Evolutionary conservation across 2,888 invertebrate species (phyloP), one percentile per base, ranked within the genome.

Genomic region (Drosophila antonietae): DNA sequence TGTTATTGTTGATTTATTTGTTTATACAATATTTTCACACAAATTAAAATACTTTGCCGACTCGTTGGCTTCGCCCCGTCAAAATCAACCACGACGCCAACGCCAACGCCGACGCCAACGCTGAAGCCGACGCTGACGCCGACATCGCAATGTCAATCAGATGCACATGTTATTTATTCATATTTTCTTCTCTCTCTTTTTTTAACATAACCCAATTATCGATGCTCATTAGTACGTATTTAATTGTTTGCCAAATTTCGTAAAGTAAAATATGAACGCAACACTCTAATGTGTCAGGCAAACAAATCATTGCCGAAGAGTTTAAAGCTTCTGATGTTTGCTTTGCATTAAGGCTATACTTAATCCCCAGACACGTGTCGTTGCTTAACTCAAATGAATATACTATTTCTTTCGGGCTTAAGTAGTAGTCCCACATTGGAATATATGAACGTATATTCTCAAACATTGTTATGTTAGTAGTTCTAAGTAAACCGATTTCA

Each of bases 11-110:
- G 80, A 84, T 84, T 85, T 89, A 83, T 89, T 86, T 87, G 88
- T 88, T 88, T 90, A 78, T 68, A 68, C 76, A 90, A 89, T 74
- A 90, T 88, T 82, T 88, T 88, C 87, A 89, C 88, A 88, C 90
- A 88, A 90, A 88, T 88, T 88, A 88, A 89, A 90, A 90, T 88
- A 88, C 84, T 74, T 83, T 73, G 49, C 39, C 76, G 70, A 71
- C 80, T 73, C 68, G 76, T 80, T 76, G 80, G 73, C 82, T 82
- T 61, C 61, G 39, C 53, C 68, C 58, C 73, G 68, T 73, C 41
- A 61, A 85, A 73, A 57, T 60, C 75, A 68, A 66, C 68, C 78
- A 53, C 71, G 52, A 52, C 53, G 68, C 37, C 43, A 35, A 65
- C 55, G 55, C 41, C 59, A 46, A 23, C 49, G 55, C 47, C 59